phyloP scores from a whole-genome alignment of 2,888 invertebrate genomes.

The Lypha dubia region DNA sequence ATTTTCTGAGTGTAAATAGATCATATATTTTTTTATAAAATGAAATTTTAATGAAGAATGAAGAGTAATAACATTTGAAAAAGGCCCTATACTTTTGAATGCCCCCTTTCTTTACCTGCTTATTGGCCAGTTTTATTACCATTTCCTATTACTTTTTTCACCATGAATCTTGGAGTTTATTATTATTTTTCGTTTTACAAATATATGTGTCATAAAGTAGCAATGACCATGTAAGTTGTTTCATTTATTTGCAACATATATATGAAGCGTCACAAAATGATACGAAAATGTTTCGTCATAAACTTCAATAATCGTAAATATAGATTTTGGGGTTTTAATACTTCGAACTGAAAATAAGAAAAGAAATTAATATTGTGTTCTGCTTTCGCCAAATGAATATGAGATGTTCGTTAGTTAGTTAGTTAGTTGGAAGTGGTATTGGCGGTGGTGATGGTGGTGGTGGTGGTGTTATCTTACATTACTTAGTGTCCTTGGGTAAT shows the following conservation, averaged over 20 bases:
- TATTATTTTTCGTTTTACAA: constrained; percentile 48
- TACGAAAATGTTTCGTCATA: constrained; percentile 76
- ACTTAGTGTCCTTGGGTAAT: constrained; percentile 55
- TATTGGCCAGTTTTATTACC: not conserved
- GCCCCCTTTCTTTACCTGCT: not conserved
- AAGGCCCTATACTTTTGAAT: not conserved
- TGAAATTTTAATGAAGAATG: not conserved
- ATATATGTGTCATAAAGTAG: constrained; percentile 44
- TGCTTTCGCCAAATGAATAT: constrained; percentile 70
- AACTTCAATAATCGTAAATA: constrained; percentile 77
- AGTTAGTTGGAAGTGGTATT: too few relatives aligned
- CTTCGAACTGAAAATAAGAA: constrained; percentile 52
- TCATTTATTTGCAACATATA: constrained; percentile 54
- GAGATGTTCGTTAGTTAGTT: constrained; percentile 7
- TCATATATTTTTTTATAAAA: too few relatives aligned
- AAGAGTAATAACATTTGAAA: not conserved
- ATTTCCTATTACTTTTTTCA: not conserved
- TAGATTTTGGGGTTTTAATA: constrained; percentile 74
- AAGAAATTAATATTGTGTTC: constrained; percentile 68
- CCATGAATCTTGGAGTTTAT: constrained; percentile 42
- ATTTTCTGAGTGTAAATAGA: too few relatives aligned
- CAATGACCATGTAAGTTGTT: constrained; percentile 9
- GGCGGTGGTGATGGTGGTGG: too few relatives aligned
- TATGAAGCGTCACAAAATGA: constrained; percentile 75
- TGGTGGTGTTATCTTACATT: constrained; percentile 45